Percentiles rank a stretch among this genome's conserved stretches.
These are phyloP conservation scores for Rhagophthalmus giganteus DNA, from an alignment of 2,888 invertebrate genomes.

Conservation along the genomic window DNA sequence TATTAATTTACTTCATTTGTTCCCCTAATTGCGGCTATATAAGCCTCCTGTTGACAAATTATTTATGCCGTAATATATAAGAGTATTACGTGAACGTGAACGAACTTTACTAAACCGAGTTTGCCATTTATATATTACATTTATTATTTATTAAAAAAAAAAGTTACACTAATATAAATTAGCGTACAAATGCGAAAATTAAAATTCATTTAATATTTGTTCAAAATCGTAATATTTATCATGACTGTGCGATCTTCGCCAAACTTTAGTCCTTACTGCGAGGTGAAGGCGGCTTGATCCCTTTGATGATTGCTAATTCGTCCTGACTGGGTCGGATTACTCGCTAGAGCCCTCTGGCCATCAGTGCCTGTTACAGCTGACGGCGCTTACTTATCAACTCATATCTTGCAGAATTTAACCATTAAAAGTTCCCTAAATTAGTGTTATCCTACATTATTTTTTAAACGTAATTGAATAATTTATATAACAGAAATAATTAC, in stretches of 20 bases:
- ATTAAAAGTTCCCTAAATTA: constrained; percentile 1
- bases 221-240: neutral
- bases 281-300: constrained; percentile 16
- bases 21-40: constrained; percentile 36
- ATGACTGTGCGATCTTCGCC: neutral
- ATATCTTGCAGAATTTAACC: neutral
- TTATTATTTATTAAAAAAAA: no score
- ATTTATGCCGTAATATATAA: constrained; percentile 28
- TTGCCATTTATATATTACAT: neutral
- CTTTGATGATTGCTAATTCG: constrained; percentile 29
- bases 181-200: neutral
- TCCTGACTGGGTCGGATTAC: constrained; percentile 25
- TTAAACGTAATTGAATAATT: no score
- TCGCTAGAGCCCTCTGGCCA: constrained; percentile 8
- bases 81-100: constrained; percentile 19
- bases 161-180: neutral
- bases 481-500: no score
- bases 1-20: constrained; percentile 47
- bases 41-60: constrained; percentile 32
- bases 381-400: constrained; percentile 1
- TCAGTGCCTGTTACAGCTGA: constrained; percentile 4
- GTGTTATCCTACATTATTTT: no score
- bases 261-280: constrained; percentile 13
- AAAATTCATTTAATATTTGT: neutral
- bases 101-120: neutral